Percentiles rank a stretch among this genome's conserved stretches.
Evolutionary conservation across 2,797 vertebrate genomes (phyloP).

Genomic region (Diplodus sargus): DNA sequence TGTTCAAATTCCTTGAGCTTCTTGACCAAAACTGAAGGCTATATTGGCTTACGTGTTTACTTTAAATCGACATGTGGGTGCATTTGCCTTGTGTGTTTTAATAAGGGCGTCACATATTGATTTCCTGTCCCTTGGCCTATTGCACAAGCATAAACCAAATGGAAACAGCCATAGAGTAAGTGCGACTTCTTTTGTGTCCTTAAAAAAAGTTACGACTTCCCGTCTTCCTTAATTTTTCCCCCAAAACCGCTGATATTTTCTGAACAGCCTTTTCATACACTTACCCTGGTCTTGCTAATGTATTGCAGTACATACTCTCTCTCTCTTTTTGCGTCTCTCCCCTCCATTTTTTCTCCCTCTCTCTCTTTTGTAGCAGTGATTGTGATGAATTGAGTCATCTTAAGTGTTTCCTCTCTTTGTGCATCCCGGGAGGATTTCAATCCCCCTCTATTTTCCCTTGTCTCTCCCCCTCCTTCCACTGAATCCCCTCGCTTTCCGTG

Average conservation of each 20-base stretch:
- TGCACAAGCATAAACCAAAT: slow-evolving; percentile 5
- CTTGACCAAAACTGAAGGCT: too few species aligned
- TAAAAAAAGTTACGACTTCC: neutral
- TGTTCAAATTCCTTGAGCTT: too few species aligned
- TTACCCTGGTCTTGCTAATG: slow-evolving; percentile 64
- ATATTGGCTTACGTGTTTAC: neutral
- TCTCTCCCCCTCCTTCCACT: slow-evolving; percentile 21
- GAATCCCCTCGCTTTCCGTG: slow-evolving; percentile 50
- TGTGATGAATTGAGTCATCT: slow-evolving; percentile 84
- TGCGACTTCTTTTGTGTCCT: slow-evolving; percentile 12
- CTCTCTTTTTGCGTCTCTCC: slow-evolving; percentile 45
- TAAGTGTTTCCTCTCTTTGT: slow-evolving; percentile 81
- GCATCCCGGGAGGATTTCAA: slow-evolving; percentile 75
- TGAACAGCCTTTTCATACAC: slow-evolving; percentile 42
- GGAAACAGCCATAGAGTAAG: slow-evolving; percentile 17
- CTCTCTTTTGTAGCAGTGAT: slow-evolving; percentile 74
- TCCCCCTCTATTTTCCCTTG: slow-evolving; percentile 60
- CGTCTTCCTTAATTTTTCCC: slow-evolving; percentile 7
- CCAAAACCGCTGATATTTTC: slow-evolving; percentile 11
- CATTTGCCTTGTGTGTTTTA: slow-evolving; percentile 3
- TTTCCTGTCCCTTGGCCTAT: neutral
- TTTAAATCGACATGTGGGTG: too few species aligned
- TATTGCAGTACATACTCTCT: slow-evolving; percentile 61
- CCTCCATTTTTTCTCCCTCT: slow-evolving; percentile 44
- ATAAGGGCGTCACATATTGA: neutral